A percentile compares a stretch with the other conserved stretches of the same genome.
Evolutionary conservation across 2,888 invertebrate genomes (phyloP).

Genomic region (Melanchra persicariae): DNA sequence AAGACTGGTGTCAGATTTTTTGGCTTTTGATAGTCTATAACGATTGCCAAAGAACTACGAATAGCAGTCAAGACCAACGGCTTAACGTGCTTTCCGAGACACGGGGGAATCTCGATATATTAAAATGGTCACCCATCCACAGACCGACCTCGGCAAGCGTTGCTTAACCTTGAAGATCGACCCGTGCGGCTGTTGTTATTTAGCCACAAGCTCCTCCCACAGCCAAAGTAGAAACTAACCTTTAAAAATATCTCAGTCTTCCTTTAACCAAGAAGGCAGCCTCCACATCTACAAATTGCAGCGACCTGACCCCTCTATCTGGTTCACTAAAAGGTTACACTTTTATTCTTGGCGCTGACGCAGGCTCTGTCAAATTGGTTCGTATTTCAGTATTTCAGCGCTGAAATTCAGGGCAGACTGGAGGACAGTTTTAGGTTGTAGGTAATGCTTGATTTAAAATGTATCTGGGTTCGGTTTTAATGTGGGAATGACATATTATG

Average conservation of each 20-base stretch:
- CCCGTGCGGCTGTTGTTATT: no score
- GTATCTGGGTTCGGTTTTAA: neutral
- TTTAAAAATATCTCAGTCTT: constrained; percentile 19
- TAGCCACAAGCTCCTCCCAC: no score
- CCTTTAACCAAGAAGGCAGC: constrained; percentile 22
- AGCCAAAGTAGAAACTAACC: neutral
- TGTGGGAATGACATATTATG: neutral
- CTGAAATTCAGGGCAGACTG: constrained; percentile 26
- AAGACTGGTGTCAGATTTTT: no score
- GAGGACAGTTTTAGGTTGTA: constrained; percentile 4
- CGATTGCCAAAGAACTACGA: no score
- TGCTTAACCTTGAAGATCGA: no score
- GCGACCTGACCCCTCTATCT: constrained; percentile 28
- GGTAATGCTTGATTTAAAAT: neutral
- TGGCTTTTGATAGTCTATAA: no score
- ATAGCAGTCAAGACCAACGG: no score
- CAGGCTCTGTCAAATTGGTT: constrained; percentile 43
- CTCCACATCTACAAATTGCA: constrained; percentile 36
- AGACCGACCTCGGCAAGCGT: no score
- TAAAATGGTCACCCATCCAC: no score
- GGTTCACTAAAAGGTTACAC: constrained; percentile 57
- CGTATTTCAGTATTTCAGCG: constrained; percentile 41
- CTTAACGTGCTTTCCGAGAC: no score
- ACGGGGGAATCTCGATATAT: no score
- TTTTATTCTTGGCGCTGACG: constrained; percentile 54